These are phyloP conservation scores for Drosophila mojavensis DNA, from an alignment of 1,140 invertebrate species.

Conservation along the genomic window DNA sequence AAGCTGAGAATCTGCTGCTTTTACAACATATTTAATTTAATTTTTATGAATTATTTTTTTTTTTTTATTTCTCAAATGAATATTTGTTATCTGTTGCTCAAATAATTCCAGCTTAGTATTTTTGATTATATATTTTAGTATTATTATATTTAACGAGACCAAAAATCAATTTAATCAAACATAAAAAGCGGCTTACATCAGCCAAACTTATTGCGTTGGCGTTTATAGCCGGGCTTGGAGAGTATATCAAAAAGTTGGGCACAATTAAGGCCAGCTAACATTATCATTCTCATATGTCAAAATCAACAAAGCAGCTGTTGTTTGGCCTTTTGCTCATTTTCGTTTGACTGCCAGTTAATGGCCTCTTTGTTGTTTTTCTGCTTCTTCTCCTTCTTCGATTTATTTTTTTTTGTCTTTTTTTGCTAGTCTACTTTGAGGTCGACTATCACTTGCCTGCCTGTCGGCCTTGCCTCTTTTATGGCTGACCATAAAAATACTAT, in stretches of 20 bases:
- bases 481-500: conserved; percentile 42
- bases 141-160: too few relatives aligned
- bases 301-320: conserved; percentile 70
- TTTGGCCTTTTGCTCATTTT: conserved; percentile 21
- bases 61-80: too few relatives aligned
- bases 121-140: too few relatives aligned
- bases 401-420: conserved; percentile 7
- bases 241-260: conserved; percentile 12
- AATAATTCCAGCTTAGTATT: too few relatives aligned
- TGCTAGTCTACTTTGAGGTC: conserved; percentile 54
- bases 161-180: too few relatives aligned
- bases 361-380: conserved; percentile 4
- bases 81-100: too few relatives aligned
- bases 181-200: too few relatives aligned
- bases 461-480: conserved; percentile 56
- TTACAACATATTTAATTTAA: too few relatives aligned
- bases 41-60: too few relatives aligned
- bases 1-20: too few relatives aligned
- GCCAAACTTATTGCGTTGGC: conserved; percentile 7
- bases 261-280: conserved; percentile 64
- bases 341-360: conserved; percentile 46
- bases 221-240: too few relatives aligned
- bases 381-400: too few relatives aligned
- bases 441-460: not conserved
- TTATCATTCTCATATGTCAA: conserved; percentile 70